phyloP scores from a whole-genome alignment of 2,113 vertebrate genomes.

The Paralichthys olivaceus region DNA sequence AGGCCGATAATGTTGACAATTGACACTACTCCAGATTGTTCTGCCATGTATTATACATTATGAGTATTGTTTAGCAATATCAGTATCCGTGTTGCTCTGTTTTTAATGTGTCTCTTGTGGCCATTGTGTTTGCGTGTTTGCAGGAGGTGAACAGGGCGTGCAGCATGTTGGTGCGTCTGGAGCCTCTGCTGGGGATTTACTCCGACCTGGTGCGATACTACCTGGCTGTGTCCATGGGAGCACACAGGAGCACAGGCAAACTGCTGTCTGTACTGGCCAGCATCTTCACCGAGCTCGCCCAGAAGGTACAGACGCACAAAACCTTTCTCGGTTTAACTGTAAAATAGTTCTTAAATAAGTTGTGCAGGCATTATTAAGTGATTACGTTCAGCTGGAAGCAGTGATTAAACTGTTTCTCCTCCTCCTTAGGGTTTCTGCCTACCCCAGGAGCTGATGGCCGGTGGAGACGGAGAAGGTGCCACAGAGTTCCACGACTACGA shows the following conservation, averaged over 20 bases:
- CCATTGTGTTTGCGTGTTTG: background rate
- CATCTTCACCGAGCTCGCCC: slow-evolving; percentile 92
- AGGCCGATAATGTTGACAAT: too few species aligned
- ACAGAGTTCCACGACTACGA: slow-evolving; percentile 94
- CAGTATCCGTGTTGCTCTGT: background rate
- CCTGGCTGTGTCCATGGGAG: slow-evolving; percentile 86
- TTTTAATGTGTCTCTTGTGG: background rate
- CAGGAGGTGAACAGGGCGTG: slow-evolving; percentile 87
- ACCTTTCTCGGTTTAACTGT: background rate
- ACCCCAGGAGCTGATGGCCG: slow-evolving; percentile 91
- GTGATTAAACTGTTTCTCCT: background rate
- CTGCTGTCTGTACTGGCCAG: slow-evolving; percentile 90
- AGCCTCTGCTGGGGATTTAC: slow-evolving; percentile 89
- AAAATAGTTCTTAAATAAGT: background rate
- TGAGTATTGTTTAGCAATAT: background rate
- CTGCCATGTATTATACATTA: too few species aligned
- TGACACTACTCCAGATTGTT: too few species aligned
- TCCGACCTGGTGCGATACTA: slow-evolving; percentile 90
- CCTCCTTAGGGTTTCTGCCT: slow-evolving; percentile 92
- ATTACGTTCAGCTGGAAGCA: background rate
- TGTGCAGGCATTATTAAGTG: background rate
- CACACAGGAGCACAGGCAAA: slow-evolving; percentile 92
- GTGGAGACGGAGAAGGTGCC: slow-evolving; percentile 89
- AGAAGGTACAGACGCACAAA: slow-evolving; percentile 84
- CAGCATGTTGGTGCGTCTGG: slow-evolving; percentile 84